These are phyloP conservation scores for Austrolebias charrua DNA, from an alignment of 2,797 vertebrate genomes.

Conservation along the genomic window DNA sequence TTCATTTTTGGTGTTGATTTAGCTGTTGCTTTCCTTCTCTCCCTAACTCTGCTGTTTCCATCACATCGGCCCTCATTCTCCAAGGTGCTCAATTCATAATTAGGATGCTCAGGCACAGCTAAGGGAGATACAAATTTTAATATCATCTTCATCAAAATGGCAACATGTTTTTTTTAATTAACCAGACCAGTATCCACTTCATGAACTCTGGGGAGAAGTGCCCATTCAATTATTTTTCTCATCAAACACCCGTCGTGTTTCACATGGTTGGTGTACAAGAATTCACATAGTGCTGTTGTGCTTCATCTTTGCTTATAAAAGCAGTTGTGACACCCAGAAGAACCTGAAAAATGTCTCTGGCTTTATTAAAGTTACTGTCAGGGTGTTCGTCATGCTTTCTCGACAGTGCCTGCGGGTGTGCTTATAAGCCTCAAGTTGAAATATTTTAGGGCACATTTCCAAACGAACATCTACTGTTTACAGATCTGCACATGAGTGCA, in stretches of 20 bases:
- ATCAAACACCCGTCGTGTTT: constrained; percentile 66
- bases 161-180: constrained; percentile 74
- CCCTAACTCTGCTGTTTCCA: neutral
- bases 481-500: neutral
- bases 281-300: constrained; percentile 13
- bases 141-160: constrained; percentile 63
- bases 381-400: constrained; percentile 35
- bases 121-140: constrained; percentile 57
- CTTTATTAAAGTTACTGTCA: constrained; percentile 46
- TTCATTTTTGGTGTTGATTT: neutral
- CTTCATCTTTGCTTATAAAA: constrained; percentile 36
- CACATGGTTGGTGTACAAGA: constrained; percentile 18
- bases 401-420: neutral
- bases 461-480: constrained; percentile 8
- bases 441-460: constrained; percentile 11
- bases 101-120: constrained; percentile 14
- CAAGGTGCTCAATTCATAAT: constrained; percentile 9
- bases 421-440: neutral
- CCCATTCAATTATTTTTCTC: constrained; percentile 62
- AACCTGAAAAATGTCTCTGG: constrained; percentile 13
- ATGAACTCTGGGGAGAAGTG: constrained; percentile 56
- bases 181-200: constrained; percentile 55
- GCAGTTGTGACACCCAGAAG: constrained; percentile 17
- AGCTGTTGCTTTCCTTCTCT: neutral
- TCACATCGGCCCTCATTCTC: constrained; percentile 18